Conservation (phyloP, 2,113 vertebrate genomes). For the Ammospiza nelsoni region DNA sequence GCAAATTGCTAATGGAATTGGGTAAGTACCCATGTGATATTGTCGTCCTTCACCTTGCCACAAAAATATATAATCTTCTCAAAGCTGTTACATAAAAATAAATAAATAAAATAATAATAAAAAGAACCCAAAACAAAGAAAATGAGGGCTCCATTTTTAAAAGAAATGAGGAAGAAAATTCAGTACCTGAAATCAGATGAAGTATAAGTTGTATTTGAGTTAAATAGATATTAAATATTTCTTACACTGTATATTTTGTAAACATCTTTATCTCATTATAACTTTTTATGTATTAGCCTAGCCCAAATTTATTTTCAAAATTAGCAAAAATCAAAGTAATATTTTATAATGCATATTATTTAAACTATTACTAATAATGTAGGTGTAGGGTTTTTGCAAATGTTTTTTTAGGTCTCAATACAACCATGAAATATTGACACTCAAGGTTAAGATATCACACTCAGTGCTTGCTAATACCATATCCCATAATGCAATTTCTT, state of each 20-base stretch:
- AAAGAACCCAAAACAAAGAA: not conserved
- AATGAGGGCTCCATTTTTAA: not conserved
- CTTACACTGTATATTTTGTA: not conserved
- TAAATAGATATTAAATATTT: not conserved
- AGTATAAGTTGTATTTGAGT: not conserved
- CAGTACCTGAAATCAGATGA: not conserved
- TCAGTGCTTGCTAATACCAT: not conserved
- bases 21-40: not conserved
- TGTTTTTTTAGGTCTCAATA: not conserved
- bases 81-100: not conserved
- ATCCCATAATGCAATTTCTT: not conserved
- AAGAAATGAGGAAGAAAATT: not conserved
- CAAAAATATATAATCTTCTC: not conserved
- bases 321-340: not conserved
- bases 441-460: fast-evolving
- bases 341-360: not conserved
- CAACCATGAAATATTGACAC: not conserved
- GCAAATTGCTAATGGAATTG: not conserved
- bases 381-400: not conserved
- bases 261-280: not conserved
- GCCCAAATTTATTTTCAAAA: not conserved
- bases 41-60: not conserved
- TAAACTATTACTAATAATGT: not conserved
- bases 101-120: not conserved
- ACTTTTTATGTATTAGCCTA: not conserved